A percentile compares a stretch with the other conserved stretches of the same genome.
phyloP scores from a whole-genome alignment of 2,113 vertebrate species.

The Microtus ochrogaster region DNA sequence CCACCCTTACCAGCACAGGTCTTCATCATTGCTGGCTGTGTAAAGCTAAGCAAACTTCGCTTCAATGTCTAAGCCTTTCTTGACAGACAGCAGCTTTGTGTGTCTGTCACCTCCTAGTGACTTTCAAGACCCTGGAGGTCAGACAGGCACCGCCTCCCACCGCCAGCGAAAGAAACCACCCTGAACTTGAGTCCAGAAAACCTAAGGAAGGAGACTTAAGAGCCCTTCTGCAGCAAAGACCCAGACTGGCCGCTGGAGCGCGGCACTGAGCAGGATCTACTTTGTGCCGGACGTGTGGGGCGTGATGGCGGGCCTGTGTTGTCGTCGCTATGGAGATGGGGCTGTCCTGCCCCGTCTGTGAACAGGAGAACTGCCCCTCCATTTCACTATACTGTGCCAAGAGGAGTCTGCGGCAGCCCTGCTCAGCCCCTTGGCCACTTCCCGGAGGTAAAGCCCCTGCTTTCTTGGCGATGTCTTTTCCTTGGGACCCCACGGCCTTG shows the following conservation, averaged over 20 bases:
- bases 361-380: accelerated
- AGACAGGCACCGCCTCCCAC: not conserved
- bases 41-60: not conserved
- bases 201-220: no score
- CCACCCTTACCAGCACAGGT: not conserved
- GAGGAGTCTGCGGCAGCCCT: not conserved
- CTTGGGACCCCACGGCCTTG: not conserved
- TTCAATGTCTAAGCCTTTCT: not conserved
- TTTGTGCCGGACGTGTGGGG: not conserved
- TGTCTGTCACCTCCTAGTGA: not conserved
- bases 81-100: not conserved
- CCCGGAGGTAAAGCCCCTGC: conserved; percentile 66
- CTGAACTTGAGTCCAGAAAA: no score
- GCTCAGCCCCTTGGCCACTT: not conserved
- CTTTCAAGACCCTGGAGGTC: not conserved
- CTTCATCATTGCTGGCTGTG: not conserved
- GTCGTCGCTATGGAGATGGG: conserved; percentile 65
- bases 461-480: not conserved
- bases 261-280: not conserved
- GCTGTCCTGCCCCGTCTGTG: no score
- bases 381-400: accelerated
- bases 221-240: not conserved
- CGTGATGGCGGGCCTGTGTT: not conserved
- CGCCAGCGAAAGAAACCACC: no score
- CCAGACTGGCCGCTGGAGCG: not conserved